Base-by-base conservation (phyloP, 2,113 vertebrate species). In the Etia nguti region DNA sequence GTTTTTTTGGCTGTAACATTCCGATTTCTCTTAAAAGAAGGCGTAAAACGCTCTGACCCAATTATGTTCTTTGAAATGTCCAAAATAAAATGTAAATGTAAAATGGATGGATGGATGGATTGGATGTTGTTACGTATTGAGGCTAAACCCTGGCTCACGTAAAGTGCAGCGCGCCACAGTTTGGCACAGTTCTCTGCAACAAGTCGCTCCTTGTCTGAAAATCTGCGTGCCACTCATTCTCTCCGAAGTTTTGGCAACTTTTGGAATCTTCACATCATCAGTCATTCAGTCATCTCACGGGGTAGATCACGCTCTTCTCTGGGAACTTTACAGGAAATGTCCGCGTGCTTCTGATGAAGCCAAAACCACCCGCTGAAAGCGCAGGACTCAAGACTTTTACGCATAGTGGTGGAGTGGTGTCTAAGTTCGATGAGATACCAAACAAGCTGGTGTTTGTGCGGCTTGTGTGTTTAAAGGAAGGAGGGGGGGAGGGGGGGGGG, bases 371-470 rank as follows among this genome's bases (percentile, higher is more conserved):
- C 38, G 34, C 34, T 5, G 65, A 46, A 24, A 34, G 83, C 84
- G 73, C 88, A 15, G 79, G 65, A 87, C 79, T 87, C 90, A 36
- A 1, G 59, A 2, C 73, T 85, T 89, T 90, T 88, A 90, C 88
- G 90, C 92, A 50, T 18, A 18, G 38, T 13, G n/a, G 65, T 8
- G 46, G 52, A 10, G 81, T 80, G 82, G 81, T 83, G 73, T 88
- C 57, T 60, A 24, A 11, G 86, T 87, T 80, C 88, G 62, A 89
- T 85, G 56, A 77, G 83, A 88, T 86, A 88, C 75, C 38, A 36
- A 86, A 83, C 43, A 86, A 34, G 60, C 68, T 13, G 56, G 41
- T 85, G 89, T 90, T 48, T 88, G 85, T 81, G 79, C 41, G 46
- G 13, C 56, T 87, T 46, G 59, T 59, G 81, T 79, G 52, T 82